Percentiles rank a stretch among this genome's conserved stretches.
These are phyloP conservation scores for Epinotia ramella DNA, from an alignment of 2,888 invertebrate genomes.

Conservation along the genomic window DNA sequence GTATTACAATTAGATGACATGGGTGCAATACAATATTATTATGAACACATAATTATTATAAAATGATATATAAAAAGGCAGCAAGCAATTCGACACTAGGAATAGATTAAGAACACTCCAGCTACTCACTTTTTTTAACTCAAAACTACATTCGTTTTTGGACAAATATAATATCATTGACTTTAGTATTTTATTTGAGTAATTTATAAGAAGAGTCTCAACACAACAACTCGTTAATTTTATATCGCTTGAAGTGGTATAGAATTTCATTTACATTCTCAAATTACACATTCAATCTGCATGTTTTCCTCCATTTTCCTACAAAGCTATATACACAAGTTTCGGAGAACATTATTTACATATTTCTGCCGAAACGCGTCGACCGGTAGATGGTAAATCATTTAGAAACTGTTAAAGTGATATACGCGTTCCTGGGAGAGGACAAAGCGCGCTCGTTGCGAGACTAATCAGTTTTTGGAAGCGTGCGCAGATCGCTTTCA, in stretches of 20 bases:
- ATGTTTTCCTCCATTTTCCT: constrained; percentile 8
- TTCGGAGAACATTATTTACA: constrained; percentile 11
- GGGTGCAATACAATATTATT: too few relatives aligned
- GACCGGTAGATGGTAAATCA: constrained; percentile 15
- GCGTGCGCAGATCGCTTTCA: constrained; percentile 24
- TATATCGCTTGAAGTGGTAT: background rate
- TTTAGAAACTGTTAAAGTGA: constrained; percentile 19
- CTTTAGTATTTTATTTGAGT: background rate
- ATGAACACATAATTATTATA: too few relatives aligned
- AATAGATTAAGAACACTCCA: too few relatives aligned
- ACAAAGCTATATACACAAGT: background rate
- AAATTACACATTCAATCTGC: background rate
- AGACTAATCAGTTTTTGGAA: constrained; percentile 27
- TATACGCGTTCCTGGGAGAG: constrained; percentile 8
- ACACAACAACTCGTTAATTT: background rate
- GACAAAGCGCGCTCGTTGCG: constrained; percentile 18
- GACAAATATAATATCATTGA: too few relatives aligned
- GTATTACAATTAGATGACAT: too few relatives aligned
- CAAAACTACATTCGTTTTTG: too few relatives aligned
- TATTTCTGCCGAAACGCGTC: constrained; percentile 6
- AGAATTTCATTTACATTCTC: background rate
- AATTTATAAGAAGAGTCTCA: background rate
- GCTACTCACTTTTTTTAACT: too few relatives aligned
- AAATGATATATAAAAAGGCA: too few relatives aligned
- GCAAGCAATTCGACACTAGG: too few relatives aligned